These are phyloP conservation scores for Leucania comma DNA, from an alignment of 2,888 invertebrate species.

Conservation along the genomic window DNA sequence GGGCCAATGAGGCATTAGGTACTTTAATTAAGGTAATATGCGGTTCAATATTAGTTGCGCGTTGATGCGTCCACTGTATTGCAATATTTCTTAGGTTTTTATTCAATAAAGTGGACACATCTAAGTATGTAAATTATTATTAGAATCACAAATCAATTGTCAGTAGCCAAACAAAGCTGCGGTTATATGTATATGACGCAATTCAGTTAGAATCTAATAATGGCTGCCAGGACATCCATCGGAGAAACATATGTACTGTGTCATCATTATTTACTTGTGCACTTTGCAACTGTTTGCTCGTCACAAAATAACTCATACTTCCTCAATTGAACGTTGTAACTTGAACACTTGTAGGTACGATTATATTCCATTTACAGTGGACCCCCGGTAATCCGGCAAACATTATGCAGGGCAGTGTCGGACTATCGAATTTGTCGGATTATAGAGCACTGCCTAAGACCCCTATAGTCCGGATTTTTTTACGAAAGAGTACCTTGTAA, in stretches of 20 bases:
- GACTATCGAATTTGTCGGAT: no score
- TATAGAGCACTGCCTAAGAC: no score
- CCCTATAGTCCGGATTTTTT: no score
- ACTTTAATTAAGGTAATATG: conserved; percentile 16
- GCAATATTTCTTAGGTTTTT: not conserved
- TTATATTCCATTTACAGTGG: not conserved
- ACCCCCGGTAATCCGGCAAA: no score
- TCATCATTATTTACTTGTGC: conserved; percentile 33
- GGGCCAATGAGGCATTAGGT: conserved; percentile 40
- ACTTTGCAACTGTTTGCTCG: conserved; percentile 15
- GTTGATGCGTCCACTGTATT: conserved; percentile 25
- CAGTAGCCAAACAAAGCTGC: conserved; percentile 45
- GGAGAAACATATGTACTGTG: conserved; percentile 16
- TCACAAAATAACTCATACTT: not conserved
- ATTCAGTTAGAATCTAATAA: conserved; percentile 53
- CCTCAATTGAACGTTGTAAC: not conserved
- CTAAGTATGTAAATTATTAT: conserved; percentile 34
- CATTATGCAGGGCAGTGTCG: no score
- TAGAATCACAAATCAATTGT: conserved; percentile 55
- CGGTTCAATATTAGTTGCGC: conserved; percentile 11
- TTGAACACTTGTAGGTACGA: not conserved
- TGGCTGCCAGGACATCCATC: conserved; percentile 33
- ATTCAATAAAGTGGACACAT: conserved; percentile 37
- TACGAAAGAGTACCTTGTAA: no score
- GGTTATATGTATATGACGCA: conserved; percentile 50